These are phyloP conservation scores for Apamea monoglypha DNA, from an alignment of 2,888 invertebrate genomes.

Conservation along the genomic window DNA sequence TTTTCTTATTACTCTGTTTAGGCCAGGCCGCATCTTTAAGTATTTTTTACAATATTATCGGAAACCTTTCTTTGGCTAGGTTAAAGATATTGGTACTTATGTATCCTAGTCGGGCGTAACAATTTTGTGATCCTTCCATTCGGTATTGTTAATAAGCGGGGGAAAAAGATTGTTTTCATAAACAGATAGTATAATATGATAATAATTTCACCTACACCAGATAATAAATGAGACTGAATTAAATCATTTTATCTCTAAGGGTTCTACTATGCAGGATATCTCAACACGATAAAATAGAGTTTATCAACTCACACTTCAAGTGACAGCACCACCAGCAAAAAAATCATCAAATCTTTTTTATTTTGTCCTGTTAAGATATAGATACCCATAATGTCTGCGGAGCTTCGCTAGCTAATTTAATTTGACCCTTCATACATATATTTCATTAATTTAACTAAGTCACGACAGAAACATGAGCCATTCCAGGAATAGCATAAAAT, in stretches of 20 bases:
- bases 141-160: not conserved
- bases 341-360: too few relatives aligned
- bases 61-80: not conserved
- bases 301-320: too few relatives aligned
- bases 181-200: not conserved
- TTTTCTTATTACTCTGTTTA: not conserved
- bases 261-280: not conserved
- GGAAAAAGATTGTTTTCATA: not conserved
- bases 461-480: not conserved
- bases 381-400: not conserved
- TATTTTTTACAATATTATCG: not conserved
- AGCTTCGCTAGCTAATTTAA: not conserved
- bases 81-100: not conserved
- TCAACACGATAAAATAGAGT: not conserved
- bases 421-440: not conserved
- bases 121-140: not conserved
- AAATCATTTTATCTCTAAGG: not conserved
- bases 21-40: not conserved
- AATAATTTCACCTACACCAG: not conserved
- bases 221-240: not conserved
- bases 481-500: not conserved
- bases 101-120: not conserved
- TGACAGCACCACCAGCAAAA: too few relatives aligned
- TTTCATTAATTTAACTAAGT: not conserved
- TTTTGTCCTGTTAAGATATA: too few relatives aligned